A percentile compares a stretch with the other conserved stretches of the same genome.
Evolutionary conservation across 2,113 vertebrate genomes (phyloP).

Genomic region (Corydoras maculifer): DNA sequence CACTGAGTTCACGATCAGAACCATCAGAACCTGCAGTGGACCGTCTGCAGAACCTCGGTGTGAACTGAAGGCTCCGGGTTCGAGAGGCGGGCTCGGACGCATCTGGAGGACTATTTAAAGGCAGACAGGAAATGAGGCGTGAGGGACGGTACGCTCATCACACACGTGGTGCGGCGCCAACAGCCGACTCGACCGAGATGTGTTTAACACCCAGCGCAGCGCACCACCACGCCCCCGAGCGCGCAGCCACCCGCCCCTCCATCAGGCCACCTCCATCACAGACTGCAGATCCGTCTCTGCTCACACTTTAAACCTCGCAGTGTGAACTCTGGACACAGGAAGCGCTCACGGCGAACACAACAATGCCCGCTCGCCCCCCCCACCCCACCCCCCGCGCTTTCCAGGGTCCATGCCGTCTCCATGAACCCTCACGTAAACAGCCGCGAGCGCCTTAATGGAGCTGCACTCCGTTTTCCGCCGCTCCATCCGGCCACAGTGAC

Average conservation of each 20-base stretch:
- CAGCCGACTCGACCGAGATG: constrained; percentile 4
- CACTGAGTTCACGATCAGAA: too few relatives aligned
- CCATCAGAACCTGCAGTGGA: too few relatives aligned
- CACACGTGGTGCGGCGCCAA: constrained; percentile 7
- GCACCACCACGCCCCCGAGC: too few relatives aligned
- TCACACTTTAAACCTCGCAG: background rate
- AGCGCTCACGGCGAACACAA: constrained; percentile 1
- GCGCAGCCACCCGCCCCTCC: too few relatives aligned
- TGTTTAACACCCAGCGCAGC: background rate
- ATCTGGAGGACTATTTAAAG: constrained; percentile 25
- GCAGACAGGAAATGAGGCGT: background rate
- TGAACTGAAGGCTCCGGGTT: too few relatives aligned
- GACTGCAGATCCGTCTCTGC: too few relatives aligned
- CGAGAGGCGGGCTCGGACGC: background rate
- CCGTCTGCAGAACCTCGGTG: background rate
- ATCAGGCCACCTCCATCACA: too few relatives aligned
- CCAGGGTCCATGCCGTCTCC: background rate
- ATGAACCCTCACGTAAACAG: background rate
- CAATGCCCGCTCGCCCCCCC: constrained; percentile 25
- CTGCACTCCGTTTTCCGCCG: background rate
- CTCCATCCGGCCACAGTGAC: background rate
- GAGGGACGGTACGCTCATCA: constrained; percentile 21
- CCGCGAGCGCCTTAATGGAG: background rate
- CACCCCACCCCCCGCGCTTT: background rate
- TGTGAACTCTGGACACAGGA: constrained; percentile 27